Evolutionary conservation across 2,888 invertebrate species (phyloP), one percentile per base, ranked within the genome.

Genomic region (Lysandra bellargus): DNA sequence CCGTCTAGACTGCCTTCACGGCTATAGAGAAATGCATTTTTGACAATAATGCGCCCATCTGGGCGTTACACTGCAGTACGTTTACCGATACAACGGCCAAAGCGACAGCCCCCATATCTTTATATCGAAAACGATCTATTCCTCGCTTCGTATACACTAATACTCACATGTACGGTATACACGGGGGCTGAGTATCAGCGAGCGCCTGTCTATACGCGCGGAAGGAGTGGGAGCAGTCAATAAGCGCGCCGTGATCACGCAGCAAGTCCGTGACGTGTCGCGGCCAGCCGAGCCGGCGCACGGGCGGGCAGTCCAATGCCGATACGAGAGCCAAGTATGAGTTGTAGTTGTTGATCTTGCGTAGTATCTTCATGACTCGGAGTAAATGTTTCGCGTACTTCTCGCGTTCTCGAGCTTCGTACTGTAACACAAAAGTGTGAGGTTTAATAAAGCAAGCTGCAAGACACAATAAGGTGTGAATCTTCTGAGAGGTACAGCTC

Each of bases 331-430:
- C 99, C 86, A 99, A 95, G 95, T 99, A 99, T 74, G 99, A 99
- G 95, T 99, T 99, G 92, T 99, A 99, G 92, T 99, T 99, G 94
- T 99, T 99, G 91, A 99, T 97, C 91, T 99, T 99, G 81, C 99
- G 96, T 83, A 99, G 95, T 88, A 99, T 98, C 94, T 99, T 99
- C 99, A 99, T 99, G 82, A 99, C 98, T 92, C 99, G 99, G 23
- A 99, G 97, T 91, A 99, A 99, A 89, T 99, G 99, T 86, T 97
- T 96, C 80, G 98, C 98, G 90, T 98, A 98, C 87, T 97, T 97
- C 91, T 99, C 99, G 57, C 99, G 96, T 86, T 99, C 99, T 86
- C 98, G 98, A n/a, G 98, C 97, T 87, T 99, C 99, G 84, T 96
- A 96, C 89, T 94, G 86, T 0, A 78, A 81, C 23, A 33, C 30